Evolutionary conservation across 2,888 invertebrate species (phyloP), one percentile per base, ranked within the genome.

Genomic region (Clusia tigrina): DNA sequence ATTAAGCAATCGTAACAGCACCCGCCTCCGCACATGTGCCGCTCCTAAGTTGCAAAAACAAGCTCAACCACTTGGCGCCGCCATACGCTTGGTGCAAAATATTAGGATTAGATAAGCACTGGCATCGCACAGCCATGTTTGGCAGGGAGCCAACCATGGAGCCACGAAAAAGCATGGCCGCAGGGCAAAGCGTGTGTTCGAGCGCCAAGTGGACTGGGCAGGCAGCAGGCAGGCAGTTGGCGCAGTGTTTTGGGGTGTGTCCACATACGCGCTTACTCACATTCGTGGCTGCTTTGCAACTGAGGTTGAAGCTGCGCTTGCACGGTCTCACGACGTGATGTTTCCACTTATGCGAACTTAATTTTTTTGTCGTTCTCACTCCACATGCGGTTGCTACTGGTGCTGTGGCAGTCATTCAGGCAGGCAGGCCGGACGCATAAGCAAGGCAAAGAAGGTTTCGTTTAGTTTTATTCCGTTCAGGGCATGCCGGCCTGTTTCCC

Each of bases 61-160:
- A 58, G 52, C 51, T 20, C 18, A 25, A 42, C 42, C 56, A 37
- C 54, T 53, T 26, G 60, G 54, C 60, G 54, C 59, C 37, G 59
- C 15, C 15, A 53, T 60, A 17, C 23, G 42, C 53, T 53, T 51
- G 57, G 46, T 17, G 61, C n/a, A 57, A 32, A n/a, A 53, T 62
- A 53, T 62, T 62, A 53, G 62, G 62, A 62, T 62, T 62, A 62
- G 62, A 53, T 54, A 62, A 62, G 62, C 57, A 53, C 46, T 32
- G 42, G 10, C 55, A 26, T 25, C n/a, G 18, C 46, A 25, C 58
- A 26, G 25, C 52, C 52, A 52, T 22, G 51, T 52, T 58, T 37
- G 58, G 58, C 42, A 42, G 15, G 10, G n/a, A 42, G 42, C 42
- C 42, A 32, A 6, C 6, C 32, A 32, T 32, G 32, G 12, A 32